Evolutionary conservation across 2,888 invertebrate species (phyloP).

Genomic region (Apeira syringaria): DNA sequence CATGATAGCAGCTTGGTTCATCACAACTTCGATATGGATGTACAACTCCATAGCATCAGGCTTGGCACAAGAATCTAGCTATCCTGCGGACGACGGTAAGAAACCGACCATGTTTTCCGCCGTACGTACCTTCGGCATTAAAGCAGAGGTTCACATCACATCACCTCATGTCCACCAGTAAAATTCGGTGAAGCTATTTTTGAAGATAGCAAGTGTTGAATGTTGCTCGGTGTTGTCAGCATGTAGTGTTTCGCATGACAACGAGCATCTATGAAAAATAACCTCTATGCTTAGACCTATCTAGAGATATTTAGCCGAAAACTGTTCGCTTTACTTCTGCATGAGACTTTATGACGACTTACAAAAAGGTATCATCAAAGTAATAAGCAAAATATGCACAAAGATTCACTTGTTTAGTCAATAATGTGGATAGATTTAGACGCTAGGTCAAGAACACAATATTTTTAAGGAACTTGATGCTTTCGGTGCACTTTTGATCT

Average conservation of each 20-base stretch:
- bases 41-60: slow-evolving; percentile 79
- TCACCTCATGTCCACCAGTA: neutral
- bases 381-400: slow-evolving; percentile 10
- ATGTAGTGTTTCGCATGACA: slow-evolving; percentile 71
- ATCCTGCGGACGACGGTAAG: slow-evolving; percentile 72
- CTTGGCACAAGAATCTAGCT: slow-evolving; percentile 76
- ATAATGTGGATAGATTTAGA: slow-evolving; percentile 7
- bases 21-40: slow-evolving; percentile 83
- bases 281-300: slow-evolving; percentile 30
- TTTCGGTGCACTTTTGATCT: slow-evolving; percentile 18
- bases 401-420: neutral
- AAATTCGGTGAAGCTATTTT: slow-evolving; percentile 3
- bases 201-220: slow-evolving; percentile 32
- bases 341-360: slow-evolving; percentile 22
- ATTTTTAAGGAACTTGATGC: slow-evolving; percentile 1
- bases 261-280: slow-evolving; percentile 45
- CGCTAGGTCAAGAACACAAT: slow-evolving; percentile 8
- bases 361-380: slow-evolving; percentile 11
- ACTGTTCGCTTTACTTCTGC: slow-evolving; percentile 31
- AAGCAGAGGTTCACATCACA: no score
- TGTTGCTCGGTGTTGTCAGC: slow-evolving; percentile 71
- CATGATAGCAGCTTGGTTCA: slow-evolving; percentile 82
- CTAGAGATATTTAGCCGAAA: slow-evolving; percentile 26
- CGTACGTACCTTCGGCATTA: no score
- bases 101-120: neutral